Conservation (phyloP, 1,140 invertebrate genomes). For the Cherax destructor region DNA sequence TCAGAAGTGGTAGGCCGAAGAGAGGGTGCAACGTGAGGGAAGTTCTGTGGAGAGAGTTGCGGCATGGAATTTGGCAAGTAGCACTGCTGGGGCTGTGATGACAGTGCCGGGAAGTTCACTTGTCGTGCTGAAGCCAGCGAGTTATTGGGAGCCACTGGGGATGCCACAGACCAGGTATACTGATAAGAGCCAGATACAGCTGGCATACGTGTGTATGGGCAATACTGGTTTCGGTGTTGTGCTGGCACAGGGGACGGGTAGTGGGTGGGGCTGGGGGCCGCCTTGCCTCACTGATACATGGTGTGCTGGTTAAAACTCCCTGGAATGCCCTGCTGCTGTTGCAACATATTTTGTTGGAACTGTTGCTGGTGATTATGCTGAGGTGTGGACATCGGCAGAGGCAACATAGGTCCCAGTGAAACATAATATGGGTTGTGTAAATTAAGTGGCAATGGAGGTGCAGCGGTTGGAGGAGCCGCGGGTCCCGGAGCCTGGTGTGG, state of each 20-base stretch:
- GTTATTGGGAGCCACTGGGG: conserved; percentile 22
- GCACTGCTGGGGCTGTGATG: conserved; percentile 33
- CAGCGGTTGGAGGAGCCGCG: conserved; percentile 40
- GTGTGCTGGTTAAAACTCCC: conserved; percentile 66
- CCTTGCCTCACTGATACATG: conserved; percentile 67
- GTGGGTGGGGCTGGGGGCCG: conserved; percentile 57
- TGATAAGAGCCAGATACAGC: conserved; percentile 23
- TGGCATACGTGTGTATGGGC: conserved; percentile 37
- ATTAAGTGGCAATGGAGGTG: conserved; percentile 61
- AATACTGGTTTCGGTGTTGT: conserved; percentile 47
- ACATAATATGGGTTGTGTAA: conserved; percentile 65
- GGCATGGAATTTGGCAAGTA: conserved; percentile 32
- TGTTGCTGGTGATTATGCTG: conserved; percentile 68
- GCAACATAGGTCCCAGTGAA: conserved; percentile 64
- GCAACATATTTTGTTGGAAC: conserved; percentile 66
- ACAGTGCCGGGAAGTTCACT: conserved; percentile 31
- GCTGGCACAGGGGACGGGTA: conserved; percentile 62
- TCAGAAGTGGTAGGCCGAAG: not conserved
- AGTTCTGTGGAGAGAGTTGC: conserved; percentile 28
- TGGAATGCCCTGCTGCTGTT: conserved; percentile 59
- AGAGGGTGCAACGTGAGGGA: conserved; percentile 25
- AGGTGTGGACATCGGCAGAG: conserved; percentile 64
- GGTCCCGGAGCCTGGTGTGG: conserved; percentile 52
- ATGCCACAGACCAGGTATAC: conserved; percentile 37
- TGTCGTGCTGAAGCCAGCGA: conserved; percentile 33